Evolutionary conservation across 1,140 invertebrate species (phyloP).

Genomic region (Babylonia areolata): DNA sequence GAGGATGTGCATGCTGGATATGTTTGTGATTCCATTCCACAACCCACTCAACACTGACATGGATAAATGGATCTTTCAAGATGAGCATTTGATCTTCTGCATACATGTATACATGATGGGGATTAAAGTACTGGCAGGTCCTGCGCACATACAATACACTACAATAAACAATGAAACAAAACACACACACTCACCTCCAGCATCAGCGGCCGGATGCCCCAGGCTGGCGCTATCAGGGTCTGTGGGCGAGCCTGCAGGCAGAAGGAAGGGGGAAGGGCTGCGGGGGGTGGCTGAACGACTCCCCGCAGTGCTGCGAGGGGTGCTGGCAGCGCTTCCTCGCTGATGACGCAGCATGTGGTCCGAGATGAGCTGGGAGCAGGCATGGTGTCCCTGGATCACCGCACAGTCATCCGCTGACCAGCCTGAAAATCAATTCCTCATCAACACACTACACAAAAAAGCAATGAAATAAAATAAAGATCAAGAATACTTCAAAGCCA

Average conservation of each 20-base stretch:
- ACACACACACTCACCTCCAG: constrained; percentile 41
- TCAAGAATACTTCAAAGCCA: no score
- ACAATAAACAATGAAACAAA: no score
- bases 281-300: constrained; percentile 31
- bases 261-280: constrained; percentile 13
- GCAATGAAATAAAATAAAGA: neutral
- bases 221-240: constrained; percentile 37
- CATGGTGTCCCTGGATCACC: constrained; percentile 61
- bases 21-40: no score
- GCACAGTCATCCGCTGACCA: constrained; percentile 70
- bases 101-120: no score
- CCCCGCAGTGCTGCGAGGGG: constrained; percentile 45
- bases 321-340: constrained; percentile 37
- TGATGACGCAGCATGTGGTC: constrained; percentile 53
- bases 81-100: no score
- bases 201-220: constrained; percentile 58
- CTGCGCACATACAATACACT: no score
- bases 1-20: no score
- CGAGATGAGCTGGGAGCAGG: constrained; percentile 63
- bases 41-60: no score
- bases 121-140: no score
- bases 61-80: no score
- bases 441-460: neutral
- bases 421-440: constrained; percentile 52
- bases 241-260: constrained; percentile 35